phyloP scores from a whole-genome alignment of 2,797 vertebrate species.

The Danio tinwini region DNA sequence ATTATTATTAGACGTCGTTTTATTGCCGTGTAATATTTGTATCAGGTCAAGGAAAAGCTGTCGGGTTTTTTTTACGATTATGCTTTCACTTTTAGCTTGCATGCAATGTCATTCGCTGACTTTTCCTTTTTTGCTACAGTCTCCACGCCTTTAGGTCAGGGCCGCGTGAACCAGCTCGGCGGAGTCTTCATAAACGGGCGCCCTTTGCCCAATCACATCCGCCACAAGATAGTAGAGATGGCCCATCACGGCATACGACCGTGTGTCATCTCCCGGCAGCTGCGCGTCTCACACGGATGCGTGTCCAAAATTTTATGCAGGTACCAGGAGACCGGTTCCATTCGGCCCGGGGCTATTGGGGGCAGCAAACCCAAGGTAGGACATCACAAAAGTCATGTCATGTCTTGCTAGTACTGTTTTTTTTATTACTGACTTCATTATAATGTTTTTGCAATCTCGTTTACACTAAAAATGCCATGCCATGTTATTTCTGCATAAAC shows the following conservation, averaged over 20 bases:
- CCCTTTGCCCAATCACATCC: constrained; percentile 97
- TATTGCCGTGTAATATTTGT: background rate
- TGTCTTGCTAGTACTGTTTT: too few relatives aligned
- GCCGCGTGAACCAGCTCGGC: constrained; percentile 97
- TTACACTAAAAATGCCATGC: too few relatives aligned
- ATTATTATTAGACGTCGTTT: constrained; percentile 27
- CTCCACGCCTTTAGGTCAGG: constrained; percentile 96
- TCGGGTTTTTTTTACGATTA: background rate
- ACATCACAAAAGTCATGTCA: background rate
- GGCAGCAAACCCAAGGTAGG: constrained; percentile 99
- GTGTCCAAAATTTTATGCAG: constrained; percentile 98
- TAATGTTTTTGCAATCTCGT: background rate
- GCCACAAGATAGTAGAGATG: constrained; percentile 99
- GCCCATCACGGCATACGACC: constrained; percentile 96
- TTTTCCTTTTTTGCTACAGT: constrained; percentile 74
- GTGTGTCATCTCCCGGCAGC: constrained; percentile 96
- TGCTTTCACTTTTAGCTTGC: background rate
- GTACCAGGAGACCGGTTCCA: constrained; percentile 98
- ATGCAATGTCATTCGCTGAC: background rate
- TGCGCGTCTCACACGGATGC: constrained; percentile 96
- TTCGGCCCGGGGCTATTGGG: constrained; percentile 95
- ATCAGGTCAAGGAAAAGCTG: background rate
- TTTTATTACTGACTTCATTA: background rate
- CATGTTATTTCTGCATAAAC: too few relatives aligned
- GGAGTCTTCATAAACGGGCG: constrained; percentile 98